Evolutionary conservation across 2,797 vertebrate species (phyloP), one percentile per base, ranked within the genome.

Genomic region (Monodelphis domestica): DNA sequence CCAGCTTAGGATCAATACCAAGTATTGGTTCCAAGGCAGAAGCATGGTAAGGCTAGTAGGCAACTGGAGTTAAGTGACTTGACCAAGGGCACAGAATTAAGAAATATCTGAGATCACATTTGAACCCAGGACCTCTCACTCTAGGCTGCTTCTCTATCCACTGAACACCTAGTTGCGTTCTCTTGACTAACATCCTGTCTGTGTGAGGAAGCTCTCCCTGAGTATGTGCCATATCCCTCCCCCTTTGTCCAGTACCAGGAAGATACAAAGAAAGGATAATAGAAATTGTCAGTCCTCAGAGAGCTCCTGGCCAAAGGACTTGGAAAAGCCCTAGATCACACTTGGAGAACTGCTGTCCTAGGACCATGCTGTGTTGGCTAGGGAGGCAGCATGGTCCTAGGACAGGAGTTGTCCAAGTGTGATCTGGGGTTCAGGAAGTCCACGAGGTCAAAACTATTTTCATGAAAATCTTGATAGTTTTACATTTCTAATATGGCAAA

Each of bases 181-280:
- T 94, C 0, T 0, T 29, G 28, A 1, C 28, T 53, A 30, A 53
- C 51, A 52, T 53, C 28, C 87, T 53, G 9, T 50, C 70, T 26
- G 3, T 45, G 2, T 50, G 24, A 45, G 21, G 70, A 53, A 33
- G 51, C 87, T 52, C 45, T 88, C 53, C 21, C 29, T 88, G 38
- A 88, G 87, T n/a, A 5, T 28, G 7, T 88, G 50, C 30, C 51
- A 53, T 38, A n/a, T 52, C 12, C 9, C 12, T 52, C 12, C 9
- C 4, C 28, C 87, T 21, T 12, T 53, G 28, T 12, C 30, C 5
- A 53, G 29, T 29, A 53, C 87, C 33, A 3, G 5, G 51, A 5
- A 53, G 87, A 53, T 53, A 53, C 29, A 84, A 84, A 50, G 21
- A 84, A 84, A 50, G 38, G 38, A 12, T 45, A 45, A 50, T 45